These are phyloP conservation scores for Pardosa pseudoannulata DNA, from an alignment of 2,888 invertebrate species.

Conservation along the genomic window DNA sequence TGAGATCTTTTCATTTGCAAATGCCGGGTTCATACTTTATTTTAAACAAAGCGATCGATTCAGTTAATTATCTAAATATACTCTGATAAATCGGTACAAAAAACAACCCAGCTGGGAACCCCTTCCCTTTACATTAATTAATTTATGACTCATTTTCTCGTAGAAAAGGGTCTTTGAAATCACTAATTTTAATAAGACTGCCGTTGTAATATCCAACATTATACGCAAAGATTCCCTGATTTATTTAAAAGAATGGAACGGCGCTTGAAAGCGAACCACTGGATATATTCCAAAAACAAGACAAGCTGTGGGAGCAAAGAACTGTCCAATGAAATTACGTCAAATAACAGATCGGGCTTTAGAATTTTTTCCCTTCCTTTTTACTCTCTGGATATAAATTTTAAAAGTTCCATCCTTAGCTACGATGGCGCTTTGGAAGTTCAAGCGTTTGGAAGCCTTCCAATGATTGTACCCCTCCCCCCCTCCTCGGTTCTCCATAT, in stretches of 20 bases:
- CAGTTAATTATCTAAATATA: too few species aligned
- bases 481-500: too few species aligned
- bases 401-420: slow-evolving; percentile 46
- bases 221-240: neutral
- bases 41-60: too few species aligned
- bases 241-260: neutral
- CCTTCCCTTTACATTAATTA: neutral
- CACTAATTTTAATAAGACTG: neutral
- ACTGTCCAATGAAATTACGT: slow-evolving; percentile 68
- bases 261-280: slow-evolving; percentile 5
- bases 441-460: slow-evolving; percentile 39
- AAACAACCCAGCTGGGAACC: too few species aligned
- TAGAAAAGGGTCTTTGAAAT: neutral
- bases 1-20: too few species aligned
- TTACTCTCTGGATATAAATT: slow-evolving; percentile 61
- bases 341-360: slow-evolving; percentile 61
- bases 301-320: slow-evolving; percentile 29
- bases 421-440: slow-evolving; percentile 12
- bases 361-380: slow-evolving; percentile 27
- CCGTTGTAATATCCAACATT: neutral
- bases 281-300: slow-evolving; percentile 54
- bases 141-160: neutral
- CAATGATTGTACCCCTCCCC: too few species aligned
- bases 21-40: too few species aligned
- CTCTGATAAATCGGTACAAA: too few species aligned